Base-by-base conservation (phyloP, 2,888 invertebrate species). In the Stomorhina lunata region DNA sequence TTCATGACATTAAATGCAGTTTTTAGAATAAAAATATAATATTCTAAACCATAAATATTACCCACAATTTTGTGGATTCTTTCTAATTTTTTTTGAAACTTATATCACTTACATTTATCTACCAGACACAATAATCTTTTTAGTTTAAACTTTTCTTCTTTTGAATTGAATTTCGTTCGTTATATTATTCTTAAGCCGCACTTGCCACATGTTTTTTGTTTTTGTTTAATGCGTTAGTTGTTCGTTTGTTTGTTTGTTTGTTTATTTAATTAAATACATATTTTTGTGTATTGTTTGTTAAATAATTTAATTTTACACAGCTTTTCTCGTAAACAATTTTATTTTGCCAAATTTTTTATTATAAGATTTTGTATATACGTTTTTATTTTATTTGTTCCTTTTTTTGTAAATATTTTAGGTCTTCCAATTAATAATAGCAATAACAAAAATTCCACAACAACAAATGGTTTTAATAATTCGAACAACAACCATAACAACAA, bases 341-440 rank as follows among this genome's bases (percentile, higher is more conserved):
- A 10, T 75, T 50, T 15, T 65, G 53, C 43, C 22, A n/a, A 22
- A 59, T 68, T 22, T 37, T 50, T 68, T 50, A 32, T 25, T 50
- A 61, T 15, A 61, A 59, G 43, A 29, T 20, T 20, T 17, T 20
- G 10, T 53, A 15, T 32, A 25, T 15, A 17, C 15, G 6, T 15
- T 50, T 43, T n/a, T 55, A 59, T 72, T 65, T 72, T 66, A n/a
- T 12, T 32, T 55, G 6, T 43, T 27, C 53, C 50, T 79, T 53
- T 55, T 45, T 9, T 79, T 79, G 32, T 40, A 68, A 68, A 57
- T 65, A 48, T 75, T 83, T 37, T 80, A 91, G 91, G 90, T 85
- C 87, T 89, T 84, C 88, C 90, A 65, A 87, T 90, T 73, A 89
- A 86, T 81, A 87, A 80, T 43, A 81, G 86, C 61, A 82, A 61